These are phyloP conservation scores for Campoplex capitator DNA, from an alignment of 2,888 invertebrate species.

Conservation along the genomic window DNA sequence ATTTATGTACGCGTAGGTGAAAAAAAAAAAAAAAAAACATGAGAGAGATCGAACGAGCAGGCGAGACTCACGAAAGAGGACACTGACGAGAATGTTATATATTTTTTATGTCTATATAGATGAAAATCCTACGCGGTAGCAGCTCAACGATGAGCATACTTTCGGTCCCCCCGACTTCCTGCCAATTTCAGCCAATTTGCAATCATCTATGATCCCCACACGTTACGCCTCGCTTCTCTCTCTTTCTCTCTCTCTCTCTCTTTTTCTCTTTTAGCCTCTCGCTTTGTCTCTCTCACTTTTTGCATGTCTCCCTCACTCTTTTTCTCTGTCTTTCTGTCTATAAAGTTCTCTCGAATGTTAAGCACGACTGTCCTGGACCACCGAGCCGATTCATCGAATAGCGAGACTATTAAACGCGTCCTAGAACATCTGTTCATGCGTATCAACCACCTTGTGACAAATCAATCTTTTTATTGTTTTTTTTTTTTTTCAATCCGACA, in stretches of 20 bases:
- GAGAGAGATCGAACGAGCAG: conserved; percentile 40
- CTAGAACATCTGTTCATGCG: conserved; percentile 65
- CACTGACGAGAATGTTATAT: conserved; percentile 41
- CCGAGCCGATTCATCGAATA: conserved; percentile 65
- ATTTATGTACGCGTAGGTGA: conserved; percentile 36
- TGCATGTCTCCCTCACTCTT: conserved; percentile 44
- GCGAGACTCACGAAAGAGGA: conserved; percentile 52
- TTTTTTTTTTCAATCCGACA: neutral
- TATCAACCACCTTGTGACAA: neutral
- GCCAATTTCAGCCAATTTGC: conserved; percentile 84
- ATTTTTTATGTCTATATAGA: conserved; percentile 12
- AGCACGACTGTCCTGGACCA: conserved; percentile 38
- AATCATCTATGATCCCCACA: conserved; percentile 84
- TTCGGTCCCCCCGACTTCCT: conserved; percentile 83
- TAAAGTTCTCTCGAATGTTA: conserved; percentile 33
- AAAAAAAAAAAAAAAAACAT: neutral
- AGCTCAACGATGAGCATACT: conserved; percentile 75
- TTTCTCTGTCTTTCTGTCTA: conserved; percentile 46
- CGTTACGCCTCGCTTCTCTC: conserved; percentile 75
- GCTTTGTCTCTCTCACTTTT: conserved; percentile 69
- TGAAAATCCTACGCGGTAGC: conserved; percentile 52
- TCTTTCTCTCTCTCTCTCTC: conserved; percentile 51
- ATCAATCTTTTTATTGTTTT: neutral
- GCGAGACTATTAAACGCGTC: conserved; percentile 72
- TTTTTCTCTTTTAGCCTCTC: conserved; percentile 46